phyloP scores from a whole-genome alignment of 2,888 invertebrate species.

The Andrena haemorrhoa region DNA sequence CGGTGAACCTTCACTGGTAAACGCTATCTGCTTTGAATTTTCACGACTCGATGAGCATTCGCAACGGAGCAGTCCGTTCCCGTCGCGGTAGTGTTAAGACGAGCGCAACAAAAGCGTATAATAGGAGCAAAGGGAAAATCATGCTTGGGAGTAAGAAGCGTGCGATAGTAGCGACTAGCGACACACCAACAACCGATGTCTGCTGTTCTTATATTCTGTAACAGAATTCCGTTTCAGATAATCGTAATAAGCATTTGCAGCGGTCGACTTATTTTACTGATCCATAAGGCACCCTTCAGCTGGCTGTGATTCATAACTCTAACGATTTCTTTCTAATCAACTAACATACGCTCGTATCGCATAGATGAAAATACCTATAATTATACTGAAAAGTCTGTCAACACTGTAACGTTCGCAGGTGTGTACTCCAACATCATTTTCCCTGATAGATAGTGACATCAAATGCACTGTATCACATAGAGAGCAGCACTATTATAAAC shows the following conservation, averaged over 20 bases:
- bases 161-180: constrained; percentile 41
- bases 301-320: constrained; percentile 70
- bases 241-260: constrained; percentile 50
- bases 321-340: constrained; percentile 57
- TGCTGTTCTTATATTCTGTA: constrained; percentile 35
- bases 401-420: constrained; percentile 62
- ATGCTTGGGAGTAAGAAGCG: constrained; percentile 60
- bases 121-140: constrained; percentile 76
- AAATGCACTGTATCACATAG: constrained; percentile 82
- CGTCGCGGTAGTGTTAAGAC: constrained; percentile 71
- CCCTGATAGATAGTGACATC: constrained; percentile 80
- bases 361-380: constrained; percentile 56
- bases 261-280: constrained; percentile 54
- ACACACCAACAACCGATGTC: constrained; percentile 43
- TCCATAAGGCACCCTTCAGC: constrained; percentile 64
- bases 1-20: constrained; percentile 52
- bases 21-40: constrained; percentile 61
- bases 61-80: constrained; percentile 37
- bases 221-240: constrained; percentile 47
- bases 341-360: constrained; percentile 44
- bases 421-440: constrained; percentile 79
- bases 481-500: constrained; percentile 82
- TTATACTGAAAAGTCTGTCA: constrained; percentile 45
- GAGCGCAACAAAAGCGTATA: constrained; percentile 68
- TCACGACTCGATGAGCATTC: constrained; percentile 53